Conservation (phyloP, 2,888 invertebrate genomes). For the Taenaris catops region DNA sequence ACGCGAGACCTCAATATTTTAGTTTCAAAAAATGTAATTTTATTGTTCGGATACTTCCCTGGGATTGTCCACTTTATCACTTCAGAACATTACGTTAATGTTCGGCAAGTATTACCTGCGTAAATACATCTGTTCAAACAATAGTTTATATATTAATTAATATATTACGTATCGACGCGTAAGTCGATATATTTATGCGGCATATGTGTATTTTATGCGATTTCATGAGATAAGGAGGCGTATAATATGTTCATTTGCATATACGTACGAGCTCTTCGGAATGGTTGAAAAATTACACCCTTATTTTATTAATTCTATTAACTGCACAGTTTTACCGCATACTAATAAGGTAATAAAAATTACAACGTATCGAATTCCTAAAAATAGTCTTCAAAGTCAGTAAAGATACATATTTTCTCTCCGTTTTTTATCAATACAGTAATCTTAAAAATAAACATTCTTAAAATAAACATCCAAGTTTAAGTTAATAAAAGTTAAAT, state of each 20-base stretch:
- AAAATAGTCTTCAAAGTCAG: conserved; percentile 1
- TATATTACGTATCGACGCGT: conserved; percentile 18
- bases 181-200: conserved; percentile 18
- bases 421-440: background rate
- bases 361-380: conserved; percentile 12
- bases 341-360: conserved; percentile 11
- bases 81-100: too few species aligned
- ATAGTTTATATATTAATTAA: too few species aligned
- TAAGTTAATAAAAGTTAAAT: background rate
- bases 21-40: too few species aligned
- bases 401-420: too few species aligned
- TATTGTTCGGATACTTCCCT: too few species aligned
- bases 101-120: too few species aligned
- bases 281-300: conserved; percentile 7
- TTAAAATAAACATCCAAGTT: too few species aligned
- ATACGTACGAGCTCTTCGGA: conserved; percentile 8
- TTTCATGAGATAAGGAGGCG: conserved; percentile 16
- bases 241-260: conserved; percentile 22
- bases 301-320: conserved; percentile 10
- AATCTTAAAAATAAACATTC: too few species aligned
- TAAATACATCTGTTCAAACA: too few species aligned
- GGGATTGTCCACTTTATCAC: too few species aligned
- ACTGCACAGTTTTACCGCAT: conserved; percentile 11
- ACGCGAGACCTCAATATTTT: too few species aligned
- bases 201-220: conserved; percentile 16